These are phyloP conservation scores for Panonychus citri DNA, from an alignment of 1,140 invertebrate genomes.

Conservation along the genomic window DNA sequence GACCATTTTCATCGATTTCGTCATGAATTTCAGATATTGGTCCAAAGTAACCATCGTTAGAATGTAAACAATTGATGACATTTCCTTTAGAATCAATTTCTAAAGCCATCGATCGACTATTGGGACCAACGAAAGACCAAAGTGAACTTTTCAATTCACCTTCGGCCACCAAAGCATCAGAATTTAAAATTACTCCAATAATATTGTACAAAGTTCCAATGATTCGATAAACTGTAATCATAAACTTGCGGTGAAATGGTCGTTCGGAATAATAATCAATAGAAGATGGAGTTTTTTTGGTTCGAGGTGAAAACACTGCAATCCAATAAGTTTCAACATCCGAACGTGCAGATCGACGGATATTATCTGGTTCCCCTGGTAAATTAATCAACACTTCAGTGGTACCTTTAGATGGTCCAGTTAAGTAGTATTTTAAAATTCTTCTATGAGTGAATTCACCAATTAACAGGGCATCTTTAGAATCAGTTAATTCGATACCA, in stretches of 20 bases:
- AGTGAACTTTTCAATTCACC: too few relatives aligned
- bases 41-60: too few relatives aligned
- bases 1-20: too few relatives aligned
- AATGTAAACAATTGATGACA: too few relatives aligned
- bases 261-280: conserved; percentile 19
- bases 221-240: conserved; percentile 17
- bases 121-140: too few relatives aligned
- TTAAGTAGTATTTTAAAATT: conserved; percentile 41
- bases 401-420: conserved; percentile 41
- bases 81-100: too few relatives aligned
- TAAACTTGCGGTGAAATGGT: conserved; percentile 21
- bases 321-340: conserved; percentile 38
- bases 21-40: too few relatives aligned
- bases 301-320: conserved; percentile 27
- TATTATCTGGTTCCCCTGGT: conserved; percentile 54
- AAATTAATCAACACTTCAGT: conserved; percentile 46
- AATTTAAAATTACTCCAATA: conserved; percentile 9
- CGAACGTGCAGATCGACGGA: conserved; percentile 32
- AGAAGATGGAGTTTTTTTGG: conserved; percentile 15
- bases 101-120: too few relatives aligned
- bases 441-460: conserved; percentile 26
- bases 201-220: conserved; percentile 10
- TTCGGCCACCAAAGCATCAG: too few relatives aligned
- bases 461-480: conserved; percentile 47
- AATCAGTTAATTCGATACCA: conserved; percentile 36